Conservation (phyloP, 2,888 invertebrate genomes). For the Teleogryllus oceanicus region DNA sequence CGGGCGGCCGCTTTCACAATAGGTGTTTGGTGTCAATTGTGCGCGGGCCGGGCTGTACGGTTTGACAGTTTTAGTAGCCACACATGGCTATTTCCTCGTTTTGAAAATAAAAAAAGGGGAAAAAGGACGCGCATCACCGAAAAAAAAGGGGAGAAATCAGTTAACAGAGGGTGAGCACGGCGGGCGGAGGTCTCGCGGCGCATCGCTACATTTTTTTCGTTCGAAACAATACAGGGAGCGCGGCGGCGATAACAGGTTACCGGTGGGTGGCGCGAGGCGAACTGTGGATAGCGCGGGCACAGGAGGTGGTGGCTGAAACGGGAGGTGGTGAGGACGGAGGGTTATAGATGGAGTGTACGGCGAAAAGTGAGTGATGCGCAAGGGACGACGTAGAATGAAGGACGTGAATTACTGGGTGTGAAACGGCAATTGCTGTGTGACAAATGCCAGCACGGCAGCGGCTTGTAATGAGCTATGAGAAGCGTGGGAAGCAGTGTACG, state of each 20-base stretch:
- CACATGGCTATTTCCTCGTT: slow-evolving; percentile 4
- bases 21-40: slow-evolving; percentile 9
- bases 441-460: too few species aligned
- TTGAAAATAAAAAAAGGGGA: not conserved
- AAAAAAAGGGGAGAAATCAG: slow-evolving; percentile 12
- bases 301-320: too few species aligned
- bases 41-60: not conserved
- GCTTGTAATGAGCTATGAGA: too few species aligned
- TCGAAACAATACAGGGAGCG: not conserved
- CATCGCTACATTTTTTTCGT: not conserved
- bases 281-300: not conserved
- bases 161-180: slow-evolving; percentile 8
- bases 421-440: too few species aligned
- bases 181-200: not conserved
- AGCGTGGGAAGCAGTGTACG: too few species aligned
- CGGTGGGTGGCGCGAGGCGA: not conserved
- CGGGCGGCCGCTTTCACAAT: not conserved
- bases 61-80: slow-evolving; percentile 6
- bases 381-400: too few species aligned
- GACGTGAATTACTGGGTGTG: too few species aligned
- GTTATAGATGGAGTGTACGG: too few species aligned
- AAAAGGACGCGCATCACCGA: not conserved
- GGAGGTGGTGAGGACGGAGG: too few species aligned
- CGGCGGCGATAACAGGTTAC: not conserved
- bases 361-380: too few species aligned